A percentile compares a stretch with the other conserved stretches of the same genome.
Evolutionary conservation across 2,113 vertebrate species (phyloP).

Genomic region (Tachycineta bicolor): DNA sequence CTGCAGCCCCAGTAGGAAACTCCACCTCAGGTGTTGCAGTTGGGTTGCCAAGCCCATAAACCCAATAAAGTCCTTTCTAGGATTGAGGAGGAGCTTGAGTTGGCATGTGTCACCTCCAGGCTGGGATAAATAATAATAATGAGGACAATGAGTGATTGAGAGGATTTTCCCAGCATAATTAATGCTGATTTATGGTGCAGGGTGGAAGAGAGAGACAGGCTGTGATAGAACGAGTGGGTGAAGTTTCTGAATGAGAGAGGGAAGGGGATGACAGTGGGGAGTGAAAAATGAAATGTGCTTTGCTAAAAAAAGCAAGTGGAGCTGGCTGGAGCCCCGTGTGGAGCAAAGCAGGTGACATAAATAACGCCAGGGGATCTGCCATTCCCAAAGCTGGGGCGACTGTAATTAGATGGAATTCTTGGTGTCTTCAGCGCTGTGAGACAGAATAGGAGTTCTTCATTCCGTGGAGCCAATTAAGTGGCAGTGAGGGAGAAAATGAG

Average conservation of each 20-base stretch:
- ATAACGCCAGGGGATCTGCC: not conserved
- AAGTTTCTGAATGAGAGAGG: conserved; percentile 29
- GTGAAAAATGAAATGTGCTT: conserved; percentile 56
- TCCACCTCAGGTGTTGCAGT: not conserved
- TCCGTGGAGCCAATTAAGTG: not conserved
- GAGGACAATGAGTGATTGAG: conserved; percentile 40
- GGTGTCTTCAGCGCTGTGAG: not conserved
- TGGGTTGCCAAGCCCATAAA: not conserved
- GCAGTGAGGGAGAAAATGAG: not conserved
- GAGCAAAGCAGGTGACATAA: conserved; percentile 45
- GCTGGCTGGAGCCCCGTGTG: not conserved
- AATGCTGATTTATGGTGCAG: conserved; percentile 11
- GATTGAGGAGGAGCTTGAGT: not conserved
- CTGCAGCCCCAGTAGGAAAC: not conserved
- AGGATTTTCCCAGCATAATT: conserved; percentile 23
- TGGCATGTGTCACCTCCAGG: not conserved
- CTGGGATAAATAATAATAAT: conserved; percentile 48
- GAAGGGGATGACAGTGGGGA: conserved; percentile 46
- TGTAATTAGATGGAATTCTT: conserved; percentile 20
- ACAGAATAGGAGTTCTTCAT: not conserved
- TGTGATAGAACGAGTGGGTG: not conserved
- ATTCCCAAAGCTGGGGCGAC: not conserved
- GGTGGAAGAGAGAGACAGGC: not conserved
- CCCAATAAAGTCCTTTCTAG: not conserved
- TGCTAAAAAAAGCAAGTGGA: conserved; percentile 16